Evolutionary conservation across 2,888 invertebrate species (phyloP).

Genomic region (Epirrhoe alternata): DNA sequence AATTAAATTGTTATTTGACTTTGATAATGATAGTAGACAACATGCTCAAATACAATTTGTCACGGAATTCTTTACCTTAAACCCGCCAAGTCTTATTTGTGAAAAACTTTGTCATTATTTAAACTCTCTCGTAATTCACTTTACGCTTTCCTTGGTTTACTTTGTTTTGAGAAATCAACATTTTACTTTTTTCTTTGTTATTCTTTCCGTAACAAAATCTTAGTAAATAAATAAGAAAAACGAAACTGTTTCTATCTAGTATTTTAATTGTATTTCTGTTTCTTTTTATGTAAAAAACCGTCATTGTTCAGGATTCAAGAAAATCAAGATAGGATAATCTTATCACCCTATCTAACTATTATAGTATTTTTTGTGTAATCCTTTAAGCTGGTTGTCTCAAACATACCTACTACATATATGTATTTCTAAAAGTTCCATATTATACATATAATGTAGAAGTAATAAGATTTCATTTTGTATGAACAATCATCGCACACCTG

Average conservation of each 20-base stretch:
- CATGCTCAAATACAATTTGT: not conserved
- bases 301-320: too few species aligned
- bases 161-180: constrained; percentile 4
- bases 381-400: not conserved
- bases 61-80: not conserved
- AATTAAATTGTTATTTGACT: too few species aligned
- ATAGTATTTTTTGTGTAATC: too few species aligned
- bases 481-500: too few species aligned
- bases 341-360: too few species aligned
- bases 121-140: constrained; percentile 12
- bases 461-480: too few species aligned
- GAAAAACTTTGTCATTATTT: constrained; percentile 11
- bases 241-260: not conserved
- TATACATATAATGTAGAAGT: too few species aligned
- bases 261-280: not conserved
- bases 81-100: constrained; percentile 3
- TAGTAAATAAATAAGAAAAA: not conserved
- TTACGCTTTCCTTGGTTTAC: constrained; percentile 4
- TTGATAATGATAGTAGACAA: not conserved
- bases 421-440: too few species aligned
- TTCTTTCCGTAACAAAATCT: not conserved
- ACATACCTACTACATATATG: too few species aligned
- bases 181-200: not conserved
- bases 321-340: too few species aligned
- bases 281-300: too few species aligned